Evolutionary conservation across 2,888 invertebrate genomes (phyloP).

Genomic region (Lasioglossum figueresi): DNA sequence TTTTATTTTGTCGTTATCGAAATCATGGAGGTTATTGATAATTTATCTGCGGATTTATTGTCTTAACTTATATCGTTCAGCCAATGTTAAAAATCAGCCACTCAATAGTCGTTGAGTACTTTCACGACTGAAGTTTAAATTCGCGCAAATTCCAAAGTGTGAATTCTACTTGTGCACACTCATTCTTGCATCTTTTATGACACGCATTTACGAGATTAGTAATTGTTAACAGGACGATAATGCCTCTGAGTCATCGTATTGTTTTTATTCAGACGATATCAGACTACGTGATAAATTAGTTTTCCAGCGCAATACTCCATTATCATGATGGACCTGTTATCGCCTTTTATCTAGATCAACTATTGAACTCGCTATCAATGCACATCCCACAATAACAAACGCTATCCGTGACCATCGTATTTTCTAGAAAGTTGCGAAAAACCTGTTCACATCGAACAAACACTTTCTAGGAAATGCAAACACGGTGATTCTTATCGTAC

Average conservation of each 20-base stretch:
- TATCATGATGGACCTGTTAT: neutral
- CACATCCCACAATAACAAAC: neutral
- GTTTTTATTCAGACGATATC: neutral
- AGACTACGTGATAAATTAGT: neutral
- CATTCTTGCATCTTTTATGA: neutral
- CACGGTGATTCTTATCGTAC: neutral
- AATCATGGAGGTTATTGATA: no score
- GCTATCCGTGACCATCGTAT: neutral
- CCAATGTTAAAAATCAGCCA: no score
- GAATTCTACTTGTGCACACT: neutral
- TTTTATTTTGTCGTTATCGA: no score
- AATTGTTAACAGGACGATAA: neutral
- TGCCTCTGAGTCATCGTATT: neutral
- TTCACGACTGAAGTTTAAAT: no score
- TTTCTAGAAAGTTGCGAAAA: neutral
- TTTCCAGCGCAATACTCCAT: neutral
- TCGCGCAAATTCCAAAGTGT: no score
- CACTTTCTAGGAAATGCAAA: neutral
- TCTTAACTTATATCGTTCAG: no score
- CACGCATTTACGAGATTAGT: neutral
- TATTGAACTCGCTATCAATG: neutral
- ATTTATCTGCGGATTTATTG: no score
- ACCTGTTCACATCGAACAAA: neutral
- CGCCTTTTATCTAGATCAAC: neutral
- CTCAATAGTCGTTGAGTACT: no score